Evolutionary conservation across 1,140 invertebrate genomes (phyloP).

Genomic region (Plodia interpunctella): DNA sequence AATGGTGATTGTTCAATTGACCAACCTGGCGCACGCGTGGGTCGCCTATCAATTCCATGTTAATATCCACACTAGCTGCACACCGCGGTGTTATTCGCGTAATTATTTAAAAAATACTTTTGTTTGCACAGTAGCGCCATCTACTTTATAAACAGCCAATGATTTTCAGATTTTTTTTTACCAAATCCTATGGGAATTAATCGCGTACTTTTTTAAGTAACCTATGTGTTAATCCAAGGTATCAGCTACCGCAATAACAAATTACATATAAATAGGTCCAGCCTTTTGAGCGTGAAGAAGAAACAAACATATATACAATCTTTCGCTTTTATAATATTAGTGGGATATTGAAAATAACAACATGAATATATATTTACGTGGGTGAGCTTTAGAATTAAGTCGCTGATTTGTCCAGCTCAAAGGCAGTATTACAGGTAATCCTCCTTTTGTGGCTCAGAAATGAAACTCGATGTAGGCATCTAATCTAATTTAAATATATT

Average conservation of each 20-base stretch:
- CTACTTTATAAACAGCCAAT: too few species aligned
- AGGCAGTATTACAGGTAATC: slow-evolving; percentile 2
- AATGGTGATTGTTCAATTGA: slow-evolving; percentile 64
- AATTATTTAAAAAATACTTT: background rate
- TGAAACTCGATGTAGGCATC: background rate
- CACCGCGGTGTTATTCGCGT: too few species aligned
- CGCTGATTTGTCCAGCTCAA: background rate
- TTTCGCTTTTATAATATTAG: too few species aligned
- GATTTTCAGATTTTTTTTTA: too few species aligned
- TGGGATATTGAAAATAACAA: background rate
- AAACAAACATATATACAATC: too few species aligned
- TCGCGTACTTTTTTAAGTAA: too few species aligned
- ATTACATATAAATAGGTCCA: too few species aligned
- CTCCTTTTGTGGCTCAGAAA: background rate
- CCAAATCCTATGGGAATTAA: too few species aligned
- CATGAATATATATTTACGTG: background rate
- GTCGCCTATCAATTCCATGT: slow-evolving; percentile 13
- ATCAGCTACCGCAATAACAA: too few species aligned
- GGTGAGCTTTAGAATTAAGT: background rate
- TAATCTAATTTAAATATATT: background rate
- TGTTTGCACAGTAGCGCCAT: too few species aligned
- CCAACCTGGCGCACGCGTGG: slow-evolving; percentile 18
- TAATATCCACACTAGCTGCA: slow-evolving; percentile 1
- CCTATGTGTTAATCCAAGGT: too few species aligned
- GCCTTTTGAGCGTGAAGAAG: too few species aligned